These are phyloP conservation scores for Pogonomyrmex barbatus DNA, from an alignment of 1,140 invertebrate genomes.

Conservation along the genomic window DNA sequence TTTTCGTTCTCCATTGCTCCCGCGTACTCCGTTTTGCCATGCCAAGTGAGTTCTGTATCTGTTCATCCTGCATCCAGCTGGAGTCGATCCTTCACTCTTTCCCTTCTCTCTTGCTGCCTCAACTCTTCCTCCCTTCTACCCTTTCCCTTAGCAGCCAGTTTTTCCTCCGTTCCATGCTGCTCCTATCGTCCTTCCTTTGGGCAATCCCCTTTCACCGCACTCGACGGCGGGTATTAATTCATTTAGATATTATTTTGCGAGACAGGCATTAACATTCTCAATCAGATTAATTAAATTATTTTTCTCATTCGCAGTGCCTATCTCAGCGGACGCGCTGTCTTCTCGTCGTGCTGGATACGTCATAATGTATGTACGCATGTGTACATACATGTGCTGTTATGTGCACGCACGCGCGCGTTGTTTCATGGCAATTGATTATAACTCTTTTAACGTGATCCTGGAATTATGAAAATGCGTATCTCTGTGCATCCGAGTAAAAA, in stretches of 20 bases:
- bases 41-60: slow-evolving; percentile 73
- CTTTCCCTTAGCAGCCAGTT: slow-evolving; percentile 42
- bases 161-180: slow-evolving; percentile 52
- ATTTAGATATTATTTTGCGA: slow-evolving; percentile 84
- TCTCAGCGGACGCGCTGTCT: slow-evolving; percentile 17
- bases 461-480: slow-evolving; percentile 12
- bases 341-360: slow-evolving; percentile 20
- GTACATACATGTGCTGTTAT: neutral
- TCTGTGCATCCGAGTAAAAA: neutral
- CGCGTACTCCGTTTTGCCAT: slow-evolving; percentile 44
- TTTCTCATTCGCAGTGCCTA: slow-evolving; percentile 63
- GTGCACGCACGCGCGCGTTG: slow-evolving; percentile 25
- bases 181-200: slow-evolving; percentile 57
- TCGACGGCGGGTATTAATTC: slow-evolving; percentile 82
- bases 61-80: slow-evolving; percentile 69
- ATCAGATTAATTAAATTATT: slow-evolving; percentile 86
- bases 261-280: slow-evolving; percentile 83
- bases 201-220: slow-evolving; percentile 69
- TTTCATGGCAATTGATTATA: slow-evolving; percentile 58
- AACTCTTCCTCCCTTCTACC: slow-evolving; percentile 17
- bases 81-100: slow-evolving; percentile 67
- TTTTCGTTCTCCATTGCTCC: slow-evolving; percentile 63
- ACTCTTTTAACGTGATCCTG: slow-evolving; percentile 25
- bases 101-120: slow-evolving; percentile 62
- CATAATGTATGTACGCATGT: neutral